Percentiles rank a stretch among this genome's conserved stretches.
phyloP scores from a whole-genome alignment of 2,797 vertebrate species.

The Hemibagrus guttatus region DNA sequence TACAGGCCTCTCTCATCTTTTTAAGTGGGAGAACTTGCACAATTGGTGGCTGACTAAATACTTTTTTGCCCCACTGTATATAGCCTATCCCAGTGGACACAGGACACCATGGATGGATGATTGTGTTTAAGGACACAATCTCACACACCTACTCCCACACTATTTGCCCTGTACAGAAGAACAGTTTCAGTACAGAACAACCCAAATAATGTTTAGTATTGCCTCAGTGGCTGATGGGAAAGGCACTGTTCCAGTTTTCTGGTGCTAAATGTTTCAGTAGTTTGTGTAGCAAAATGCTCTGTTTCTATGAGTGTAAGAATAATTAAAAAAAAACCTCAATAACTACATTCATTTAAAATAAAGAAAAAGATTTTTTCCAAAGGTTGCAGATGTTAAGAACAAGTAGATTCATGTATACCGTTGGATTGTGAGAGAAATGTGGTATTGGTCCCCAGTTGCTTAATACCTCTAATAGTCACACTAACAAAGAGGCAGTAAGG shows the following conservation, averaged over 20 bases:
- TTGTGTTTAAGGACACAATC: no score
- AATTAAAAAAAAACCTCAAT: not conserved
- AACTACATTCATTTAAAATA: no score
- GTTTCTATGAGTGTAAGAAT: not conserved
- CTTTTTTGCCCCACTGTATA: no score
- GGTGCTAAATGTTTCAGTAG: not conserved
- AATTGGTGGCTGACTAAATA: no score
- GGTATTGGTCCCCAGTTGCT: not conserved
- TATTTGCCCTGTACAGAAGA: no score
- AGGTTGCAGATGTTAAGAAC: not conserved
- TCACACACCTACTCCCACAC: no score
- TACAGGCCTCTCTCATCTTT: no score
- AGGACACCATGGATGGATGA: no score
- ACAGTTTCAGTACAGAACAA: not conserved
- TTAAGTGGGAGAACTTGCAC: no score
- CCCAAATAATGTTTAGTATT: not conserved
- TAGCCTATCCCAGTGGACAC: no score
- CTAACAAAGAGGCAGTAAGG: not conserved
- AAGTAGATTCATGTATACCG: not conserved
- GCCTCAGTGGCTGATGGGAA: not conserved
- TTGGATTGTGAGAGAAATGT: not conserved
- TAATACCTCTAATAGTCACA: not conserved
- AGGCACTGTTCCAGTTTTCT: not conserved
- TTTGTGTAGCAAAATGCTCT: not conserved
- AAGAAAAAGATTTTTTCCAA: not conserved